Conservation (phyloP, 2,797 vertebrate species). For the Podarcis lilfordi region DNA sequence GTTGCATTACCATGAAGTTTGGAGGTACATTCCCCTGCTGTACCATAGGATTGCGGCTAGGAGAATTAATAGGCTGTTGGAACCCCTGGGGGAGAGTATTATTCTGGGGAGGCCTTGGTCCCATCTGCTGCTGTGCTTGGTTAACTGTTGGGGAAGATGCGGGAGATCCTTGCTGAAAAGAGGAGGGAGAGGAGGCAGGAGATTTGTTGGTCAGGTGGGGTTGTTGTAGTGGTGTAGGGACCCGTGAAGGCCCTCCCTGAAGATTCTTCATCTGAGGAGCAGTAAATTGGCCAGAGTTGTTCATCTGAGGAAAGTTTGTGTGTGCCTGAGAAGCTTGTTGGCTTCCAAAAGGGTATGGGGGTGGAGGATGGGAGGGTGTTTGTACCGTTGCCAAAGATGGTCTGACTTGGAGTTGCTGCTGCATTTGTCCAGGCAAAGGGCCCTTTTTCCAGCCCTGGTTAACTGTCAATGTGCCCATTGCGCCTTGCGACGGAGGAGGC, state of each 20-base stretch:
- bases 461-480: conserved; percentile 80
- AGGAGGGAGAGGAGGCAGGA: conserved; percentile 96
- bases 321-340: conserved; percentile 95
- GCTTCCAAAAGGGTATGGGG: conserved; percentile 98
- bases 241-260: conserved; percentile 89
- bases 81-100: conserved; percentile 92
- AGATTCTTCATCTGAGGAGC: conserved; percentile 93
- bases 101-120: conserved; percentile 87
- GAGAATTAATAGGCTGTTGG: conserved; percentile 93
- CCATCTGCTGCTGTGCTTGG: conserved; percentile 89
- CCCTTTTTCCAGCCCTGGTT: conserved; percentile 92
- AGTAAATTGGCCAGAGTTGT: conserved; percentile 91
- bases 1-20: conserved; percentile 96
- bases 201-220: conserved; percentile 94
- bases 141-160: conserved; percentile 93
- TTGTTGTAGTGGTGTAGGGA: conserved; percentile 89
- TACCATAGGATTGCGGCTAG: conserved; percentile 88
- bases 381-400: conserved; percentile 93
- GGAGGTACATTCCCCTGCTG: conserved; percentile 91
- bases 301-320: conserved; percentile 89
- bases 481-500: conserved; percentile 86
- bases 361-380: conserved; percentile 96
- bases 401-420: conserved; percentile 86
- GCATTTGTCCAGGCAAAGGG: conserved; percentile 88
- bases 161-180: conserved; percentile 95